Evolutionary conservation across 2,888 invertebrate genomes (phyloP).

Genomic region (Erebia palarica): DNA sequence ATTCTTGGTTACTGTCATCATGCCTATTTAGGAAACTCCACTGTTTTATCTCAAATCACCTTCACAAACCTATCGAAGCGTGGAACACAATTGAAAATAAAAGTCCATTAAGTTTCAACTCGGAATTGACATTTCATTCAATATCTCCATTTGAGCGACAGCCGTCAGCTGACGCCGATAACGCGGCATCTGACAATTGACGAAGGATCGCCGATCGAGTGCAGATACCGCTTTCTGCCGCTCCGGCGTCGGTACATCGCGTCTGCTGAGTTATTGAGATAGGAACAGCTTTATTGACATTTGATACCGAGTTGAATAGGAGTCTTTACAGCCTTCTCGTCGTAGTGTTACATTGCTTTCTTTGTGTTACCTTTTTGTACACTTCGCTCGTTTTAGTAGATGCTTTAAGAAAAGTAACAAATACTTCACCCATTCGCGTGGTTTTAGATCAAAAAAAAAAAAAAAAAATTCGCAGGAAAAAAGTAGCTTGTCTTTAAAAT

Average conservation of each 20-base stretch:
- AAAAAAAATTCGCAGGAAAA: too few relatives aligned
- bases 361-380: not conserved
- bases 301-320: slow-evolving; percentile 18
- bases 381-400: too few relatives aligned
- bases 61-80: slow-evolving; percentile 17
- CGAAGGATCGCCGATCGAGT: slow-evolving; percentile 59
- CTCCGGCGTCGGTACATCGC: slow-evolving; percentile 15
- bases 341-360: not conserved
- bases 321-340: slow-evolving; percentile 14
- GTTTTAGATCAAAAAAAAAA: too few relatives aligned
- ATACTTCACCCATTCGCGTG: too few relatives aligned
- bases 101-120: slow-evolving; percentile 40
- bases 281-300: slow-evolving; percentile 22
- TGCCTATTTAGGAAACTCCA: slow-evolving; percentile 1
- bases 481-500: too few relatives aligned
- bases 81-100: slow-evolving; percentile 37
- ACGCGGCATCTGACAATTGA: slow-evolving; percentile 63
- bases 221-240: slow-evolving; percentile 40
- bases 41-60: slow-evolving; percentile 22
- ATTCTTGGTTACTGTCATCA: too few relatives aligned
- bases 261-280: slow-evolving; percentile 24
- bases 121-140: slow-evolving; percentile 67
- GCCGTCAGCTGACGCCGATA: slow-evolving; percentile 59
- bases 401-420: too few relatives aligned
- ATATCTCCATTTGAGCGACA: slow-evolving; percentile 59